These are phyloP conservation scores for Egretta garzetta DNA, from an alignment of 2,113 vertebrate species.

Conservation along the genomic window DNA sequence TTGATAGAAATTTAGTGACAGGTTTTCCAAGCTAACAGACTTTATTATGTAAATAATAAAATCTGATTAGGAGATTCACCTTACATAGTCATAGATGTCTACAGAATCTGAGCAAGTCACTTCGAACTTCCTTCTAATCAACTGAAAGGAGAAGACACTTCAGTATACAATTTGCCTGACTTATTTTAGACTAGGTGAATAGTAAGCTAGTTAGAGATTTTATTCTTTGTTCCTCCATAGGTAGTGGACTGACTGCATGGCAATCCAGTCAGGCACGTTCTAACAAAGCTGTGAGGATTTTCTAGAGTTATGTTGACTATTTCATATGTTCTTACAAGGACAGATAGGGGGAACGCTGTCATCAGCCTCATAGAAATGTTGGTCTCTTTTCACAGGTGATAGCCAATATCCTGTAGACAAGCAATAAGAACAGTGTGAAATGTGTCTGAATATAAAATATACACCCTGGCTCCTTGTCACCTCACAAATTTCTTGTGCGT, in stretches of 20 bases:
- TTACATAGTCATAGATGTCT: not conserved
- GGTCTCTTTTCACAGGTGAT: not conserved
- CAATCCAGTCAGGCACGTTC: not conserved
- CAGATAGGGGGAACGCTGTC: not conserved
- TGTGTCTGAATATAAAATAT: not conserved
- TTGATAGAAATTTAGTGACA: not conserved
- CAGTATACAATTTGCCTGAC: not conserved
- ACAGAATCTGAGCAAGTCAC: not conserved
- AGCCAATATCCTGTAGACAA: not conserved
- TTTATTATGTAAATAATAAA: not conserved
- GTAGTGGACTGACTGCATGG: not conserved
- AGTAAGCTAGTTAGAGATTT: not conserved
- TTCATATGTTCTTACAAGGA: not conserved
- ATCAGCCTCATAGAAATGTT: not conserved
- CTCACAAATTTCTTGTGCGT: not conserved
- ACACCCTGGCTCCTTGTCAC: rapidly evolving
- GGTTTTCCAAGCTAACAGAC: not conserved
- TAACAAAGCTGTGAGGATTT: not conserved
- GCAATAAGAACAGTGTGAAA: not conserved
- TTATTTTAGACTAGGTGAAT: not conserved
- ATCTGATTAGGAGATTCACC: not conserved
- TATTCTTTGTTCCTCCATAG: not conserved
- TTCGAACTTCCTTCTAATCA: not conserved
- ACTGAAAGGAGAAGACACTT: not conserved
- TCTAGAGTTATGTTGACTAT: not conserved